Conservation (phyloP, 2,797 vertebrate genomes). For the Ammospiza maritima region DNA sequence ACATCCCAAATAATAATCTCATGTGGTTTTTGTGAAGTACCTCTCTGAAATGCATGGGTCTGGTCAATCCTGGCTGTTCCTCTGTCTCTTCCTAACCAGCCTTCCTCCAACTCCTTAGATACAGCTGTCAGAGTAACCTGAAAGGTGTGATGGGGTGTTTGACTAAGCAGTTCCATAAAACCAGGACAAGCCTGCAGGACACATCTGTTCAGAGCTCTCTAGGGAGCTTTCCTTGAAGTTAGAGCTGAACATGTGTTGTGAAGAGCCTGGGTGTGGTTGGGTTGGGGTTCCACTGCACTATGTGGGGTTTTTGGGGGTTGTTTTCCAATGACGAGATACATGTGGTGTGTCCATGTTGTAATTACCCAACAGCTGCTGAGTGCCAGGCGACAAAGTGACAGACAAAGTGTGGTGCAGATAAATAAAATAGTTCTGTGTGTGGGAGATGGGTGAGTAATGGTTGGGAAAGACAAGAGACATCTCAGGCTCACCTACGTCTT, state of each 20-base stretch:
- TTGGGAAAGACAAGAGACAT: neutral
- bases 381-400: conserved; percentile 40
- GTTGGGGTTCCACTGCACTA: neutral
- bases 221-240: neutral
- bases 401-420: neutral
- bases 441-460: conserved; percentile 10
- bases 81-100: neutral
- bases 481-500: conserved; percentile 21
- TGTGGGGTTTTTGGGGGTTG: neutral
- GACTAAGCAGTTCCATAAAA: neutral
- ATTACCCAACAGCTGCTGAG: conserved; percentile 38
- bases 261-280: neutral
- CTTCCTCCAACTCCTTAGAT: neutral
- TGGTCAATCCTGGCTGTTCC: neutral
- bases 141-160: neutral
- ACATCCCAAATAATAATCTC: neutral
- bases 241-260: neutral
- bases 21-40: neutral
- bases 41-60: neutral
- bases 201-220: neutral
- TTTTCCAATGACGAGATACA: conserved; percentile 14
- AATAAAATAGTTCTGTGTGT: neutral
- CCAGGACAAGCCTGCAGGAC: neutral
- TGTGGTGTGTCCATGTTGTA: neutral
- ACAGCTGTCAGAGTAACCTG: neutral